Percentiles rank a stretch among this genome's conserved stretches.
Conservation (phyloP, 2,113 vertebrate species). For the Willisornis vidua region DNA sequence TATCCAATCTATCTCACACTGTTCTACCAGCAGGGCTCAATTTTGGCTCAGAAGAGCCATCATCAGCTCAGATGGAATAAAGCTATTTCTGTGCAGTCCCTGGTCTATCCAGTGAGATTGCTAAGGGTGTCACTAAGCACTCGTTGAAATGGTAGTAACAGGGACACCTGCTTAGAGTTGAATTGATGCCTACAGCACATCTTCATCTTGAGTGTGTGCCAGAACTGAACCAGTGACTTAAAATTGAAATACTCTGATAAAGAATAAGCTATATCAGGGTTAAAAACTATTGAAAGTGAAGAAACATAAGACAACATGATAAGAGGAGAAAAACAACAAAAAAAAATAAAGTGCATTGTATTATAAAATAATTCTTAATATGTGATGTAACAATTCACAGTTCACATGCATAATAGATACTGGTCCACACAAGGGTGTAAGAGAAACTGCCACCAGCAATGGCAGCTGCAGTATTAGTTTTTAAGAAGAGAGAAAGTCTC, state of each 20-base stretch:
- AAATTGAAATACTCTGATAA: background rate
- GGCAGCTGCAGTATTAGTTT: background rate
- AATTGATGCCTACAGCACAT: background rate
- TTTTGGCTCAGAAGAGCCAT: background rate
- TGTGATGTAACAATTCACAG: background rate
- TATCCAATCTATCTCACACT: background rate
- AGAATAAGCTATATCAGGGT: background rate
- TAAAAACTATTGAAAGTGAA: background rate
- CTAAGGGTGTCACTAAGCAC: background rate
- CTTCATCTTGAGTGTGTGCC: background rate
- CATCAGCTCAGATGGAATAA: background rate
- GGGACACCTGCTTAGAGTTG: background rate
- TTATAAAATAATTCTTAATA: background rate
- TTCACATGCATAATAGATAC: background rate
- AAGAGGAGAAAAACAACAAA: background rate
- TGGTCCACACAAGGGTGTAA: background rate
- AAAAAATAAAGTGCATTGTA: rapidly evolving
- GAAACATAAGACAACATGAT: background rate
- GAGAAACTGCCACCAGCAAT: background rate
- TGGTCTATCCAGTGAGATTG: background rate
- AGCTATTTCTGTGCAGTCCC: background rate
- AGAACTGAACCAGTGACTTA: background rate
- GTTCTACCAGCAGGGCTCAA: background rate
- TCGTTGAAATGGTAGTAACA: background rate
- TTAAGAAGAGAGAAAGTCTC: background rate